A percentile compares a stretch with the other conserved stretches of the same genome.
These are phyloP conservation scores for Abramis brama DNA, from an alignment of 2,113 vertebrate species.

Conservation along the genomic window DNA sequence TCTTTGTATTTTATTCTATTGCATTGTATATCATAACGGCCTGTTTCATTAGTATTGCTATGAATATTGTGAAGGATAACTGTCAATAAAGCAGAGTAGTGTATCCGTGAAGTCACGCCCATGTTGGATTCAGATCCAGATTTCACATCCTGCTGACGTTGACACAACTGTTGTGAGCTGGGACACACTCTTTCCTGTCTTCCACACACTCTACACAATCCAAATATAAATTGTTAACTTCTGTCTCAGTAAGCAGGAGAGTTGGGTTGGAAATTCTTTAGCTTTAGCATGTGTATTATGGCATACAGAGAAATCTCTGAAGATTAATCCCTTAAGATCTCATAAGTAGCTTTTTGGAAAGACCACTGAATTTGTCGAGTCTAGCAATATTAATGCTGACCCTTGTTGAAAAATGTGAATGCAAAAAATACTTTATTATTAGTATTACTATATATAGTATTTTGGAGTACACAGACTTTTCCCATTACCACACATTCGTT, in stretches of 20 bases:
- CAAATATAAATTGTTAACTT: constrained; percentile 31
- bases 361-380: not conserved
- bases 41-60: not conserved
- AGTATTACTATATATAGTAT: too few relatives aligned
- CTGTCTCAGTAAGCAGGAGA: not conserved
- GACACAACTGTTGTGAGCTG: constrained; percentile 10
- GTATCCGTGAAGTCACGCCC: not conserved
- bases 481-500: not conserved
- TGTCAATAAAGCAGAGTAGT: not conserved
- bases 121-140: constrained; percentile 24
- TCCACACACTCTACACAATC: constrained; percentile 13
- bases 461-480: not conserved
- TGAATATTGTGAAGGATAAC: not conserved
- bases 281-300: not conserved
- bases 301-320: constrained; percentile 10
- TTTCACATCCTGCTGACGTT: constrained; percentile 45
- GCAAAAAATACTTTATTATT: too few relatives aligned
- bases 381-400: not conserved
- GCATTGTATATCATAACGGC: not conserved
- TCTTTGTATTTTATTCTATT: not conserved
- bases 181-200: constrained; percentile 27
- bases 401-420: not conserved
- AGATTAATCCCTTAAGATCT: constrained; percentile 7
- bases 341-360: not conserved
- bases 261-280: not conserved